Evolutionary conservation across 2,797 vertebrate genomes (phyloP).

Genomic region (Synanceia verrucosa): DNA sequence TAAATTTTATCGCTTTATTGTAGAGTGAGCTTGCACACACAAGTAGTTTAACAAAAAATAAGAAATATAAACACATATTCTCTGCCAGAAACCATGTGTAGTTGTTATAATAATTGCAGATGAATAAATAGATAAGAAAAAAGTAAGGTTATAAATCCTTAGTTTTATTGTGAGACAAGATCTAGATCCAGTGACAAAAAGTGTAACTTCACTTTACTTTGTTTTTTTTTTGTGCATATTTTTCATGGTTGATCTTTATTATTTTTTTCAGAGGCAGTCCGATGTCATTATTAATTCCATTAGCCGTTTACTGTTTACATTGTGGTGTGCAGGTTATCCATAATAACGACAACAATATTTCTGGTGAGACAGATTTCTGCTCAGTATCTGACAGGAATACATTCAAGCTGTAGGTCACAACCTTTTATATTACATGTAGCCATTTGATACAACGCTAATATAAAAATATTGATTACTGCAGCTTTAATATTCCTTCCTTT

Average conservation of each 20-base stretch:
- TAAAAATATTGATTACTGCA: neutral
- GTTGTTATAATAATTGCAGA: no score
- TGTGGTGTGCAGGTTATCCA: neutral
- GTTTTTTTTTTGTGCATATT: neutral
- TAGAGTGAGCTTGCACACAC: no score
- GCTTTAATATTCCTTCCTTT: neutral
- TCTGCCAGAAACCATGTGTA: no score
- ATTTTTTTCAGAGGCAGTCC: no score
- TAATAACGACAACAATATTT: neutral
- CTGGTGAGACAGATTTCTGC: neutral
- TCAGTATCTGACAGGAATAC: neutral
- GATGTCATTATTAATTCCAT: fast-evolving
- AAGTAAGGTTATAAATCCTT: no score
- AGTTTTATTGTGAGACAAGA: neutral
- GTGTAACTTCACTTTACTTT: neutral
- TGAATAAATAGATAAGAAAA: no score
- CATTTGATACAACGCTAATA: neutral
- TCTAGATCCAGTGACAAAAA: neutral
- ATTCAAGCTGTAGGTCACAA: neutral
- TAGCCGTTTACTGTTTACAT: neutral
- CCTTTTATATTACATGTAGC: neutral
- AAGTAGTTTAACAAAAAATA: no score
- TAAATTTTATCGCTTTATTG: no score
- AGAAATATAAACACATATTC: no score
- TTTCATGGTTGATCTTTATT: no score